Evolutionary conservation across 35 echinoderm and acorn worm genomes (phyloP).

Genomic region (Ophiothrix spiculata): DNA sequence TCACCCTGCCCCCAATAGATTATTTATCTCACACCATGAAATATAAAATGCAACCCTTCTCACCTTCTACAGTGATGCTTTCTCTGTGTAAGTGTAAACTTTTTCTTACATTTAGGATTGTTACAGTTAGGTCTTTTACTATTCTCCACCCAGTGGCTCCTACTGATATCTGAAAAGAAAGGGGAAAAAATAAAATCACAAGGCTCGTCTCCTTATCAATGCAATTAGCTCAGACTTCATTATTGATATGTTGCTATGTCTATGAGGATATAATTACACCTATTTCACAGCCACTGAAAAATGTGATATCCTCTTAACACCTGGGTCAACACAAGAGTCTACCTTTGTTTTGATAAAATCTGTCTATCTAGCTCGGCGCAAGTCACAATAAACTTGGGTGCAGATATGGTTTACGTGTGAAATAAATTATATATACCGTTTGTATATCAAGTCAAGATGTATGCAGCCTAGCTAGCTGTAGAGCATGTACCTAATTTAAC

Average conservation of each 20-base stretch:
- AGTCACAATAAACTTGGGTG: too few species aligned
- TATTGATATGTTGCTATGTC: neutral
- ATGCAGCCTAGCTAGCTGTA: too few species aligned
- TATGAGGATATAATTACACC: neutral
- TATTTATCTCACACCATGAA: too few species aligned
- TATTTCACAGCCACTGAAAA: neutral
- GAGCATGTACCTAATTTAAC: too few species aligned
- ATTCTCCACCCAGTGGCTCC: neutral
- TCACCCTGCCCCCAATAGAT: too few species aligned
- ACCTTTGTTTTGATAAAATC: too few species aligned
- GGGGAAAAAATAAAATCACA: neutral
- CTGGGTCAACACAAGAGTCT: neutral
- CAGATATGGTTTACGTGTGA: too few species aligned
- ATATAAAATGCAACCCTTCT: too few species aligned
- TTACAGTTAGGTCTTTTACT: neutral
- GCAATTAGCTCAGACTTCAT: neutral
- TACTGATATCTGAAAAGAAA: neutral
- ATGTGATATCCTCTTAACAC: neutral
- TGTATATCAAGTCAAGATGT: too few species aligned
- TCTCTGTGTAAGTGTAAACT: neutral
- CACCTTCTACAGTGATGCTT: neutral
- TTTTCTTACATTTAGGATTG: neutral
- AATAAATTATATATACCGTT: too few species aligned
- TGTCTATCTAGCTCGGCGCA: too few species aligned
- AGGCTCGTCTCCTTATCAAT: neutral